Percentiles rank a stretch among this genome's conserved stretches.
phyloP scores from a whole-genome alignment of 2,888 invertebrate genomes.

The Lasiommata megera region DNA sequence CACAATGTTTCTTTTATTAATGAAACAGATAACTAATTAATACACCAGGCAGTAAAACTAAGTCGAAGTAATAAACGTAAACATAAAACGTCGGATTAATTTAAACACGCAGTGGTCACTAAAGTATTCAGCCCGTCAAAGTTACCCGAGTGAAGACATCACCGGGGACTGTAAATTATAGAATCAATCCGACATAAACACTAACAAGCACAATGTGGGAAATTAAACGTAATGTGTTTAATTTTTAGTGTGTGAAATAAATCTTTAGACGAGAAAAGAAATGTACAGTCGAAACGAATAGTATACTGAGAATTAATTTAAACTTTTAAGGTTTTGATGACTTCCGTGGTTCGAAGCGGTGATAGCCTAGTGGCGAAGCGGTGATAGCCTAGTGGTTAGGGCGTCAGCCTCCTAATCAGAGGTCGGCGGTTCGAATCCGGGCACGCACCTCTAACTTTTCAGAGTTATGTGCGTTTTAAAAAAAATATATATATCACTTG shows the following conservation, averaged over 20 bases:
- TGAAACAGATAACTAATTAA: constrained; percentile 19
- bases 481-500: too few species aligned
- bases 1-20: not conserved
- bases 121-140: constrained; percentile 8
- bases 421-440: too few species aligned
- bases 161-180: constrained; percentile 38
- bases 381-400: too few species aligned
- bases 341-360: too few species aligned
- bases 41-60: constrained; percentile 22
- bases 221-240: constrained; percentile 50
- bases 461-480: too few species aligned
- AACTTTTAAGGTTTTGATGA: too few species aligned
- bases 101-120: constrained; percentile 11
- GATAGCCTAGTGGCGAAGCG: too few species aligned
- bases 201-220: constrained; percentile 47
- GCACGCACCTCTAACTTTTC: too few species aligned
- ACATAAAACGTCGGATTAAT: constrained; percentile 24
- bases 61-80: constrained; percentile 17
- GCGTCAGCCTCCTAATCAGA: too few species aligned
- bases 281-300: constrained; percentile 29
- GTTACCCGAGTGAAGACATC: constrained; percentile 30
- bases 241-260: constrained; percentile 44
- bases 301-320: not conserved
- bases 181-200: constrained; percentile 45
- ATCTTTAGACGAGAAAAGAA: constrained; percentile 35